Evolutionary conservation across 2,888 invertebrate genomes (phyloP), one percentile per base, ranked within the genome.

Genomic region (Sesia apiformis): DNA sequence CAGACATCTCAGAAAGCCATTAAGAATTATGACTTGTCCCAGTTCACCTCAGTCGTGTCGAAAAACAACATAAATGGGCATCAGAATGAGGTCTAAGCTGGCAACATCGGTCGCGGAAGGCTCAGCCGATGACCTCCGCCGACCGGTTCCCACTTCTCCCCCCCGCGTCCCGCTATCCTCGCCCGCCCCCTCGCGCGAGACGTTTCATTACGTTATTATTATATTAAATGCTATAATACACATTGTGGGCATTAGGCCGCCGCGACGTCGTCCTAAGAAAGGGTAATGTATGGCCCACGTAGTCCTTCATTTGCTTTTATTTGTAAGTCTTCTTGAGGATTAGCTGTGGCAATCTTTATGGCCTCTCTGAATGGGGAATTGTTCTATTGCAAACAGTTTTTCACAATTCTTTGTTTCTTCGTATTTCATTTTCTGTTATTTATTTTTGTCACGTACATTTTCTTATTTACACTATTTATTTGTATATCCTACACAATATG

Each of bases 161-260:
- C 66, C 69, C 58, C 50, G 39, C 38, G 6, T 41, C 40, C 38
- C 53, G 39, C 40, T 5, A 4, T n/a, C 39, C 39, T 42, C 41
- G 42, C 43, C 23, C 42, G 46, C 46, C 7, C 39, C 50, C 39
- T 50, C 39, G 39, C 50, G 71, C 77, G 78, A 85, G 86, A 83
- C 85, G 84, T 86, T 89, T 89, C 89, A 89, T 89, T 89, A 89
- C 87, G 83, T 86, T 89, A 89, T 89, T 89, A 89, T 89, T 87
- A 88, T 89, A 89, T 88, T 89, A 88, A 89, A 88, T 84, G 85
- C 84, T 88, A 81, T 87, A 86, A 84, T 87, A 84, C 85, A 87
- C 86, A 84, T 84, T 87, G 88, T 86, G 79, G 78, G 84, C 82
- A 86, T 88, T 87, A 86, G 85, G 80, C 78, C 73, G 74, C 65